Evolutionary conservation across 92 coral and sea anemone species (phyloP).

Genomic region (Ricordea florida): DNA sequence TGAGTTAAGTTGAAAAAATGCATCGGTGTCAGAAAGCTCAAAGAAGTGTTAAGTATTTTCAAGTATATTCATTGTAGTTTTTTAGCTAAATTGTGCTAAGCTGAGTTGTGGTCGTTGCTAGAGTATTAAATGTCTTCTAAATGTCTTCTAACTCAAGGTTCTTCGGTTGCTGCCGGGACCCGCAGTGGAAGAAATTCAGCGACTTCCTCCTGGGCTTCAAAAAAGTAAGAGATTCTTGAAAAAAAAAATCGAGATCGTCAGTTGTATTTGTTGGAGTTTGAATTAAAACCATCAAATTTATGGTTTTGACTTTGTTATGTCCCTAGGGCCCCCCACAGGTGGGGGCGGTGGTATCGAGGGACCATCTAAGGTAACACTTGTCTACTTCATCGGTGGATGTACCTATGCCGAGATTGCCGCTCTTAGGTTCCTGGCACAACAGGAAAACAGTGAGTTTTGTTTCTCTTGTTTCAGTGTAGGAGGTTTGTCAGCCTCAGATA

Average conservation of each 20-base stretch:
- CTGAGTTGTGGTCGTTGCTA: too few species aligned
- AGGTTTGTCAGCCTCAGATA: too few species aligned
- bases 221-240: constrained; percentile 71
- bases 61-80: too few species aligned
- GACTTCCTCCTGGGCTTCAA: constrained; percentile 91
- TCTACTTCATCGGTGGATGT: constrained; percentile 95
- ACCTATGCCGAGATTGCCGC: constrained; percentile 97
- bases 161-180: constrained; percentile 92
- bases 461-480: not conserved
- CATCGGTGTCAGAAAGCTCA: too few species aligned
- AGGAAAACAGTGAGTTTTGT: constrained; percentile 84
- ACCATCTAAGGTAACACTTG: constrained; percentile 87
- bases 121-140: not conserved
- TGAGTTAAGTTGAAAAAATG: not conserved
- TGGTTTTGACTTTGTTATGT: not conserved
- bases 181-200: constrained; percentile 90
- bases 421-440: constrained; percentile 87
- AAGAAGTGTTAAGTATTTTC: too few species aligned
- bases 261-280: too few species aligned
- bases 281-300: too few species aligned
- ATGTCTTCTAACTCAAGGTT: constrained; percentile 51
- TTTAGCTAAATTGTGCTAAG: too few species aligned
- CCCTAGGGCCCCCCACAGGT: constrained; percentile 53
- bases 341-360: constrained; percentile 59
- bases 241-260: too few species aligned